Conservation (phyloP, 1,140 invertebrate species). For the Leguminivora glycinivorella region DNA sequence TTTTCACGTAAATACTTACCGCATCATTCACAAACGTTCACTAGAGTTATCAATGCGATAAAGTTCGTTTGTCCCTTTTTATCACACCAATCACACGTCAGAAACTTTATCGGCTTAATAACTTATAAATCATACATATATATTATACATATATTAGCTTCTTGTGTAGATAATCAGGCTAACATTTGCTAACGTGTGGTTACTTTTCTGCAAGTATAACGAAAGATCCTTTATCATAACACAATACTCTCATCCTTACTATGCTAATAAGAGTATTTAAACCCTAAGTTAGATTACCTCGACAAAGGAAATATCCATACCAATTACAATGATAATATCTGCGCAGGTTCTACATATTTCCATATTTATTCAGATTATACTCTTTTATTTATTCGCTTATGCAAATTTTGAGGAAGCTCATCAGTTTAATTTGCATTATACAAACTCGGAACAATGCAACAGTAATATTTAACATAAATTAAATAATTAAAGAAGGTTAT, state of each 20-base stretch:
- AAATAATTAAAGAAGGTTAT: too few species aligned
- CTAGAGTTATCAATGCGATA: too few species aligned
- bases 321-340: background rate
- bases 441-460: background rate
- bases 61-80: too few species aligned
- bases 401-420: background rate
- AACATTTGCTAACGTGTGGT: background rate
- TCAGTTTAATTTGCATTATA: background rate
- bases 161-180: background rate
- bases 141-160: too few species aligned
- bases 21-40: too few species aligned
- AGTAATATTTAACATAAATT: background rate
- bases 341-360: background rate
- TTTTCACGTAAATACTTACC: too few species aligned
- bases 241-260: background rate
- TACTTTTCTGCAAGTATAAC: background rate
- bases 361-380: background rate
- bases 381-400: slow-evolving; percentile 1
- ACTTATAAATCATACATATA: too few species aligned
- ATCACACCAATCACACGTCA: too few species aligned
- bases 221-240: background rate
- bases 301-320: slow-evolving; percentile 13
- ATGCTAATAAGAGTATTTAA: background rate
- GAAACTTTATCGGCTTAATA: too few species aligned
- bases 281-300: background rate